Percentiles rank a stretch among this genome's conserved stretches.
Evolutionary conservation across 2,888 invertebrate species (phyloP).

Genomic region (Sarcophaga caerulescens): DNA sequence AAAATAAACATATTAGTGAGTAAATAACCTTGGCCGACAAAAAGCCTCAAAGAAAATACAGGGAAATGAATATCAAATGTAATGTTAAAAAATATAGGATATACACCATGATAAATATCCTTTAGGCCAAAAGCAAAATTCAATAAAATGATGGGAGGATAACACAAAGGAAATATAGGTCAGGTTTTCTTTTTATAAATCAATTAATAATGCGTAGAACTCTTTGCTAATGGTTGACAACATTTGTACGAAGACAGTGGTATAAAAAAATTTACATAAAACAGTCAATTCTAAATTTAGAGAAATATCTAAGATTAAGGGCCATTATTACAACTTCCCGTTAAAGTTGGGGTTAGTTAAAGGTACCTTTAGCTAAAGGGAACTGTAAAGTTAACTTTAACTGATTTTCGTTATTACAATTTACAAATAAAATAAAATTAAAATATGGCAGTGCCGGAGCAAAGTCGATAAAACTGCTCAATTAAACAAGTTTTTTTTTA

Average conservation of each 20-base stretch:
- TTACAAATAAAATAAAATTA: too few relatives aligned
- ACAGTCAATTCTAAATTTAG: too few relatives aligned
- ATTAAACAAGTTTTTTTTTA: too few relatives aligned
- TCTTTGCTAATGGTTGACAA: background rate
- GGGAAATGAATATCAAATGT: background rate
- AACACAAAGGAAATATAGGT: slow-evolving; percentile 1
- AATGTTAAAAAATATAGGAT: slow-evolving; percentile 12
- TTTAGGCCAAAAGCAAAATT: background rate
- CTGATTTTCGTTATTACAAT: too few relatives aligned
- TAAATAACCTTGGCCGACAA: slow-evolving; percentile 47
- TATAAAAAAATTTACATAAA: background rate
- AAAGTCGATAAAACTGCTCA: too few relatives aligned
- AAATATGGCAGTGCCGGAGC: too few relatives aligned
- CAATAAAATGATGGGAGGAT: background rate
- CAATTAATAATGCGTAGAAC: background rate
- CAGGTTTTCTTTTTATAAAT: slow-evolving; percentile 1
- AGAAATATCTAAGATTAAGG: too few relatives aligned
- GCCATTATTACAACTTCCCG: too few relatives aligned
- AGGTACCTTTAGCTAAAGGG: too few relatives aligned
- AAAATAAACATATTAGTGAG: background rate
- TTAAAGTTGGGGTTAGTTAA: too few relatives aligned
- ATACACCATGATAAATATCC: background rate
- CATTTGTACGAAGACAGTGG: background rate
- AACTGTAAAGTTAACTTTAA: too few relatives aligned
- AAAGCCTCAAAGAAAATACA: background rate